Percentiles rank a stretch among this genome's conserved stretches.
Evolutionary conservation across 1,140 invertebrate species (phyloP).

Genomic region (Heliothis virescens): DNA sequence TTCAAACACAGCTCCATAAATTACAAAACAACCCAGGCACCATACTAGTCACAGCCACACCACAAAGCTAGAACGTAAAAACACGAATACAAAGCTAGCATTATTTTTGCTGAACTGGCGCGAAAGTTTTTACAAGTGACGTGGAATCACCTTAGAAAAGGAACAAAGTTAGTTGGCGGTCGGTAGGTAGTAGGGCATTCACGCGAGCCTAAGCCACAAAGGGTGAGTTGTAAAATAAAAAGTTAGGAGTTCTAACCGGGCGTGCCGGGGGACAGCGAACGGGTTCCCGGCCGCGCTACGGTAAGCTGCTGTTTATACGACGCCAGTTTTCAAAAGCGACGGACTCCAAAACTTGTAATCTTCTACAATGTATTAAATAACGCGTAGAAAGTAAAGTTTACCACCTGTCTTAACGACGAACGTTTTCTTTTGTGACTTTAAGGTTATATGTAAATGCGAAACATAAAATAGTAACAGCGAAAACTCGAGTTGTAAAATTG

Average conservation of each 20-base stretch:
- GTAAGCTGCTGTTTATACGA: conserved; percentile 61
- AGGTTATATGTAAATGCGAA: conserved; percentile 17
- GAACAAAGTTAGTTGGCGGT: conserved; percentile 52
- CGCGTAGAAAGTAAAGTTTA: conserved; percentile 16
- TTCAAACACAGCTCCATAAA: conserved; percentile 21
- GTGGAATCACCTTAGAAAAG: conserved; percentile 55
- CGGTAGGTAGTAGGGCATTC: conserved; percentile 68
- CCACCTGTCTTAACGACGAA: conserved; percentile 30
- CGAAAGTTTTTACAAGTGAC: conserved; percentile 63
- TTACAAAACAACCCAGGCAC: not conserved
- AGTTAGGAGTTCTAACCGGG: conserved; percentile 83
- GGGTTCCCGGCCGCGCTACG: conserved; percentile 71
- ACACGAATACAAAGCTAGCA: not conserved
- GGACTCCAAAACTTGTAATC: conserved; percentile 28
- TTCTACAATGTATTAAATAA: conserved; percentile 42
- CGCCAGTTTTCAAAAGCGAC: not conserved
- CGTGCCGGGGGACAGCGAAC: conserved; percentile 74
- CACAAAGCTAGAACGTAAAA: not conserved
- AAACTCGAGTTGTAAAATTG: not conserved
- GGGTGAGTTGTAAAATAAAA: conserved; percentile 81
- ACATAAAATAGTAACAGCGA: conserved; percentile 16
- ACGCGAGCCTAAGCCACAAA: conserved; percentile 75
- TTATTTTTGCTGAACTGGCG: conserved; percentile 52
- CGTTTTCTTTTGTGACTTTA: conserved; percentile 25
- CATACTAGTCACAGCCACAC: not conserved